Conservation (phyloP, 1,140 invertebrate species). For the Marisa cornuarietis region DNA sequence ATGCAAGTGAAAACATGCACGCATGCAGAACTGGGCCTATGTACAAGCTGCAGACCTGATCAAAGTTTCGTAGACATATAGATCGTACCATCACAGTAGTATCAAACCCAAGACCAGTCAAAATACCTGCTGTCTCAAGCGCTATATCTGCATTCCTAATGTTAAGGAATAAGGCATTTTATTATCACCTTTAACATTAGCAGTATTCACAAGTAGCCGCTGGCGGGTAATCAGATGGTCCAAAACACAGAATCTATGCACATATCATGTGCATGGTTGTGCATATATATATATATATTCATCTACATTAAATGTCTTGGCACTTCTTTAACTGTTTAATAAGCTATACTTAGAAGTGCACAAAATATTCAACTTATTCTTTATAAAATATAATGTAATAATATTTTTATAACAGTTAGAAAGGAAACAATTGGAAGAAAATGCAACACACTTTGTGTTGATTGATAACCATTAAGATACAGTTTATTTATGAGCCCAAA, state of each 20-base stretch:
- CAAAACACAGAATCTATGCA: too few species aligned
- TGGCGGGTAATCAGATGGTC: neutral
- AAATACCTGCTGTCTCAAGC: slow-evolving; percentile 94
- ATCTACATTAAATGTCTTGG: too few species aligned
- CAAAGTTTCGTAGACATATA: slow-evolving; percentile 92
- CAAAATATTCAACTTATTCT: too few species aligned
- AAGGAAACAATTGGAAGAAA: neutral
- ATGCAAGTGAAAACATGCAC: slow-evolving; percentile 75
- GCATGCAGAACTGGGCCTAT: slow-evolving; percentile 89
- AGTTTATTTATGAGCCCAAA: too few species aligned
- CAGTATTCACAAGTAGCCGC: neutral
- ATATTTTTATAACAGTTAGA: neutral
- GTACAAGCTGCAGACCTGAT: slow-evolving; percentile 86
- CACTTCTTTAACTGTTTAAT: too few species aligned
- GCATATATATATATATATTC: neutral
- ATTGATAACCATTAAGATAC: too few species aligned
- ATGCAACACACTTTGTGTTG: too few species aligned
- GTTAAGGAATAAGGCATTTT: neutral
- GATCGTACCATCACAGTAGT: slow-evolving; percentile 91
- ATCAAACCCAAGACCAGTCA: slow-evolving; percentile 87
- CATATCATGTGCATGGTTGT: neutral
- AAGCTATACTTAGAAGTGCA: too few species aligned
- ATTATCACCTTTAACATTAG: neutral
- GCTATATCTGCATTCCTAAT: slow-evolving; percentile 75
- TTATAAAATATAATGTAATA: neutral